Conservation (phyloP, 1,140 invertebrate genomes). For the Oryctes rhinoceros region DNA sequence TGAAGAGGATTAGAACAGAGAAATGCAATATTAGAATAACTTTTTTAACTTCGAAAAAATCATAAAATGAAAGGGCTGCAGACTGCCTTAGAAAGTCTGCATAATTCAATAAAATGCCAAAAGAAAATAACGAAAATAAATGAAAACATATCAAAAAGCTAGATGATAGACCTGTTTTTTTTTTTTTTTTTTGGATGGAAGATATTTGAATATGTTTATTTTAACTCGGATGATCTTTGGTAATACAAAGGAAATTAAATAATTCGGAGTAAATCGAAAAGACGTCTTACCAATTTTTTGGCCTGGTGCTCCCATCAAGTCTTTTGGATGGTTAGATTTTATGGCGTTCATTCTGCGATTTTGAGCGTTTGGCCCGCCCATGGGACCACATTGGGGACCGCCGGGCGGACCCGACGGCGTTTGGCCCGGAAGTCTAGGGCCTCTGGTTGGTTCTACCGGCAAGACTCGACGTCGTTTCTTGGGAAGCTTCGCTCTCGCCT, state of each 20-base stretch:
- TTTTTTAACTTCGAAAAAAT: background rate
- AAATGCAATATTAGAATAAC: background rate
- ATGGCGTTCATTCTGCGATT: slow-evolving; percentile 83
- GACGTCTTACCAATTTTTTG: slow-evolving; percentile 36
- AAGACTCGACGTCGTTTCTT: slow-evolving; percentile 94
- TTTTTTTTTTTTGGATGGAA: background rate
- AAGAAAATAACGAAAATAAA: too few species aligned
- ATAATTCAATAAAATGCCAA: background rate
- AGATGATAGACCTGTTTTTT: background rate
- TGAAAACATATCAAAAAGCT: too few species aligned
- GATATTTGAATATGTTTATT: slow-evolving; percentile 40
- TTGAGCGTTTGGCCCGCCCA: slow-evolving; percentile 61
- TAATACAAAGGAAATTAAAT: background rate
- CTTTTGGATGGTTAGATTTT: slow-evolving; percentile 78
- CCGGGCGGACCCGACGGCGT: slow-evolving; percentile 61
- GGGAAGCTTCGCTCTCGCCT: slow-evolving; percentile 93
- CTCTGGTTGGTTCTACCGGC: slow-evolving; percentile 90
- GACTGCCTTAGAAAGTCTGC: background rate
- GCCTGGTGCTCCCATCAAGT: slow-evolving; percentile 52
- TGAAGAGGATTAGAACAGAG: background rate
- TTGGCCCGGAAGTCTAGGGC: slow-evolving; percentile 65
- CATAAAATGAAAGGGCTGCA: background rate
- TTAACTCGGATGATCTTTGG: background rate
- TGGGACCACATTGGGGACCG: slow-evolving; percentile 55
- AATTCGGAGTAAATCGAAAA: background rate